Evolutionary conservation across 2,888 invertebrate species (phyloP).

Genomic region (Caenorhabditis sp.): DNA sequence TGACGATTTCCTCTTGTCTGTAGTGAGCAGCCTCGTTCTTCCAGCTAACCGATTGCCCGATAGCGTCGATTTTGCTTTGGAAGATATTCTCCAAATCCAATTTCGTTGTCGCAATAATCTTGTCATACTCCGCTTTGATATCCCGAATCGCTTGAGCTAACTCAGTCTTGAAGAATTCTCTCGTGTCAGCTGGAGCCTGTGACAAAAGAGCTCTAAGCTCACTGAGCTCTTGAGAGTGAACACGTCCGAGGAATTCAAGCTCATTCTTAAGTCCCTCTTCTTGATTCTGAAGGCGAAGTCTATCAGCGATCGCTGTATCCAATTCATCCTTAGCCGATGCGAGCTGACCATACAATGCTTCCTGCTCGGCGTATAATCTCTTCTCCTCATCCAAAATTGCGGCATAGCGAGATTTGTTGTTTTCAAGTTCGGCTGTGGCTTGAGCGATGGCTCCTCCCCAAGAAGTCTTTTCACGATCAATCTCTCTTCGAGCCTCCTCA

Average conservation of each 20-base stretch:
- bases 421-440: conserved; percentile 33
- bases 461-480: conserved; percentile 34
- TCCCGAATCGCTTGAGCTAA: conserved; percentile 74
- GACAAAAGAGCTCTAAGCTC: conserved; percentile 71
- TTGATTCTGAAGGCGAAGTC: conserved; percentile 73
- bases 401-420: conserved; percentile 32
- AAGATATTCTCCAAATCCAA: conserved; percentile 74
- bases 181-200: conserved; percentile 71
- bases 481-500: conserved; percentile 41
- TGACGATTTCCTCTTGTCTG: conserved; percentile 71
- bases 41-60: conserved; percentile 73
- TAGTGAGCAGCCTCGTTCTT: conserved; percentile 72
- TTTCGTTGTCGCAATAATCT: conserved; percentile 71
- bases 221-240: conserved; percentile 74
- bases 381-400: conserved; percentile 40
- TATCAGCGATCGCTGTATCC: conserved; percentile 50
- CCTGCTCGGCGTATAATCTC: conserved; percentile 39
- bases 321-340: conserved; percentile 35
- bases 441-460: conserved; percentile 42
- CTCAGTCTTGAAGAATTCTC: conserved; percentile 75
- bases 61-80: conserved; percentile 62
- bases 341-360: conserved; percentile 26
- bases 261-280: conserved; percentile 74
- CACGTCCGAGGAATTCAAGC: conserved; percentile 73
- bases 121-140: conserved; percentile 74